Conservation (phyloP, 1,140 invertebrate species). For the Brachionus asplanchnoidis region DNA sequence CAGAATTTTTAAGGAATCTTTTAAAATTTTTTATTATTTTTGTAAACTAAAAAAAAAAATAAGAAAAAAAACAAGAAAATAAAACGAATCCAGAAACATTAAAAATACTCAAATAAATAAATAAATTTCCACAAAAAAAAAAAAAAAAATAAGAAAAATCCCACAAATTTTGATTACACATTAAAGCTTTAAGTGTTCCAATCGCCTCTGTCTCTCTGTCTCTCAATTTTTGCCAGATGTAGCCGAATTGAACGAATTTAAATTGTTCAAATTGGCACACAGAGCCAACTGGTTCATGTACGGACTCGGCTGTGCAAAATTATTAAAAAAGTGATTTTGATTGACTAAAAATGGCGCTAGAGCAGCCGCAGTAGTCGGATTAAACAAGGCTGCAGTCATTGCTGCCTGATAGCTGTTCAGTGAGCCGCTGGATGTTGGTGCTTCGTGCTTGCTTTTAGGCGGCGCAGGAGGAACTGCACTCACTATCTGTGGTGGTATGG, state of each 20-base stretch:
- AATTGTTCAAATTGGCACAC: not conserved
- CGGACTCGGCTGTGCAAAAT: not conserved
- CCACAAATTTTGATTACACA: not conserved
- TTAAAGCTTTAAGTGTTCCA: not conserved
- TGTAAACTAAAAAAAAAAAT: not conserved
- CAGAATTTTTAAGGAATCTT: not conserved
- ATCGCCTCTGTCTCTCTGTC: no score
- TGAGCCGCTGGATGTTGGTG: not conserved
- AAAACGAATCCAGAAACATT: not conserved
- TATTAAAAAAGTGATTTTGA: not conserved
- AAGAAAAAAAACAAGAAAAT: not conserved
- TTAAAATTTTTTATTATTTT: conserved; percentile 36
- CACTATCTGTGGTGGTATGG: conserved; percentile 30
- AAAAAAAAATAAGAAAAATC: not conserved
- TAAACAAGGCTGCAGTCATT: conserved; percentile 14
- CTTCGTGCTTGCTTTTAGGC: not conserved
- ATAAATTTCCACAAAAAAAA: conserved; percentile 17
- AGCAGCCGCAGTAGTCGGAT: not conserved
- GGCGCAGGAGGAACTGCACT: conserved; percentile 23
- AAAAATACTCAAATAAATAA: conserved; percentile 16
- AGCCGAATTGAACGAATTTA: not conserved
- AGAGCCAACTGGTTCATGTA: conserved; percentile 26
- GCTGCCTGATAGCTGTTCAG: not conserved
- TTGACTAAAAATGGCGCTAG: conserved; percentile 30
- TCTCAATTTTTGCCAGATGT: conserved; percentile 16